phyloP scores from a whole-genome alignment of 2,888 invertebrate species.

The Scaeva pyrastri region DNA sequence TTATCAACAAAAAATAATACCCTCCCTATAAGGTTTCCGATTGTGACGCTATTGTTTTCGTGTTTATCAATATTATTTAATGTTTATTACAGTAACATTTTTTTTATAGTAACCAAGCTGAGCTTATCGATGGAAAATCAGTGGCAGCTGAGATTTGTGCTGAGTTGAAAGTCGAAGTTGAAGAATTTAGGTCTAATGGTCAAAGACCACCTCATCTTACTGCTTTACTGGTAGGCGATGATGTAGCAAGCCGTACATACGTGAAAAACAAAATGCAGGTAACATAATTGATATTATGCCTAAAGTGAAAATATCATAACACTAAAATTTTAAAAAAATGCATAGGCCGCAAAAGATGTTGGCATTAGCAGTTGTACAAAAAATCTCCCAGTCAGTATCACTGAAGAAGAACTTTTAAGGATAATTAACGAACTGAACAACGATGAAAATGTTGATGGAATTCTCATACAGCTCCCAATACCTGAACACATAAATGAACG shows the following conservation, averaged over 20 bases:
- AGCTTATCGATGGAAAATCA: slow-evolving; percentile 88
- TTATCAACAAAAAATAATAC: slow-evolving; percentile 42
- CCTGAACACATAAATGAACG: slow-evolving; percentile 89
- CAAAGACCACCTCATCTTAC: slow-evolving; percentile 88
- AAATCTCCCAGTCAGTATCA: slow-evolving; percentile 85
- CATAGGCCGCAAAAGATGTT: slow-evolving; percentile 84
- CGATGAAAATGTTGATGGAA: slow-evolving; percentile 89
- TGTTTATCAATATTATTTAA: background rate
- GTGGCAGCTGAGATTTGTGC: slow-evolving; percentile 88
- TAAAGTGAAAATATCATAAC: background rate
- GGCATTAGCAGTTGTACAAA: slow-evolving; percentile 88
- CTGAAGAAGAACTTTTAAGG: slow-evolving; percentile 87
- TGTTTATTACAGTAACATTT: background rate
- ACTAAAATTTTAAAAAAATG: background rate
- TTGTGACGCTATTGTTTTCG: background rate
- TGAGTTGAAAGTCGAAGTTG: slow-evolving; percentile 87
- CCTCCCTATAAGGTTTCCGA: background rate
- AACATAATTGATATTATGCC: background rate
- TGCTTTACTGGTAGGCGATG: slow-evolving; percentile 91
- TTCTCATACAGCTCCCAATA: slow-evolving; percentile 92
- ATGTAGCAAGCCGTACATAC: slow-evolving; percentile 92
- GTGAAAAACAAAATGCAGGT: slow-evolving; percentile 89
- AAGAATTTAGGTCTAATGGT: slow-evolving; percentile 86
- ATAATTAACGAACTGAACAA: slow-evolving; percentile 87
- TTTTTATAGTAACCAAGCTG: slow-evolving; percentile 81